phyloP scores from a whole-genome alignment of 1,140 invertebrate species.

The Ridgeia piscesae region DNA sequence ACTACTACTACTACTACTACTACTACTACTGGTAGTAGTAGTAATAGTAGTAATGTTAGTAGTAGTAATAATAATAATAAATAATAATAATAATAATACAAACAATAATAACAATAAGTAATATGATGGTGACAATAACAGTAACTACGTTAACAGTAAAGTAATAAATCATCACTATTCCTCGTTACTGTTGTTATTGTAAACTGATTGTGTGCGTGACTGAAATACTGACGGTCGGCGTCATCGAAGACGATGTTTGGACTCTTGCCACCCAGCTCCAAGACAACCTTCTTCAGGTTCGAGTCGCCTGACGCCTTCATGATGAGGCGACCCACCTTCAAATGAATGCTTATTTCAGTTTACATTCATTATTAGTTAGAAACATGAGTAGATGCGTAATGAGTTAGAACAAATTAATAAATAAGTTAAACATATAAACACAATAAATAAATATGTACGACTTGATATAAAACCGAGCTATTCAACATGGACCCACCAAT shows the following conservation, averaged over 20 bases:
- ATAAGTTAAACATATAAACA: no score
- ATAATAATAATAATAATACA: neutral
- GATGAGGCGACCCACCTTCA: neutral
- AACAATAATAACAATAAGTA: neutral
- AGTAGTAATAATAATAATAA: neutral
- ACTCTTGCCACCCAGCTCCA: conserved; percentile 87
- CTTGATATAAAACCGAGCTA: no score
- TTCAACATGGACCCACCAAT: no score
- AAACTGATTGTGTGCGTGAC: neutral
- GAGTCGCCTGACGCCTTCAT: conserved; percentile 65
- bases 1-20: neutral
- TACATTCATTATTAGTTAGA: no score
- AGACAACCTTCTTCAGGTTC: conserved; percentile 78
- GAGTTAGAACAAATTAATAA: no score
- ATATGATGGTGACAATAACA: no score
- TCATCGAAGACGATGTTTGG: conserved; percentile 81
- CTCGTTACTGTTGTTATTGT: neutral
- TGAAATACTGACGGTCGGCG: conserved; percentile 61
- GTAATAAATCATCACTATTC: neutral
- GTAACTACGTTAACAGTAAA: neutral
- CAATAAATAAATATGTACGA: no score
- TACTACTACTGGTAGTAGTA: neutral
- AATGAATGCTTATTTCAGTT: neutral
- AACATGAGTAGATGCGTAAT: no score
- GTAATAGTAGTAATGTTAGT: neutral